Conservation (phyloP, 2,888 invertebrate species). For the Apotomis betuletana region DNA sequence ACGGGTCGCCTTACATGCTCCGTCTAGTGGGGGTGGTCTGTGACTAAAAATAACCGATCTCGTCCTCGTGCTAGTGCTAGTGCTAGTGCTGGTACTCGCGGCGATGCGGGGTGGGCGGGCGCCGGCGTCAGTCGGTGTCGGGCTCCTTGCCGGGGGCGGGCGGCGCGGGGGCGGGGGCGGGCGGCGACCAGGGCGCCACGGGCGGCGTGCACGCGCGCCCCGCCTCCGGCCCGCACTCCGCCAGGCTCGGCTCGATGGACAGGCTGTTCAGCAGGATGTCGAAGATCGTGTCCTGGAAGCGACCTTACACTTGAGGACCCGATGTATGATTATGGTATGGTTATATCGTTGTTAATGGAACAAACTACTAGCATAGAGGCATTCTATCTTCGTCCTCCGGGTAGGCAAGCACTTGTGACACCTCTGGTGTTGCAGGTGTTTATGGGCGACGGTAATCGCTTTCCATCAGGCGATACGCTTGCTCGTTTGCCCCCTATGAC, state of each 20-base stretch:
- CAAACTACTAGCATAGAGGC: too few species aligned
- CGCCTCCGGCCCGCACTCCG: constrained; percentile 39
- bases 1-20: too few species aligned
- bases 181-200: constrained; percentile 71
- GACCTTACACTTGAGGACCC: background rate
- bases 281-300: constrained; percentile 71
- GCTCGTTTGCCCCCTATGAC: too few species aligned
- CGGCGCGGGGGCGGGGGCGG: constrained; percentile 41
- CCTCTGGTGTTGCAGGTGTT: too few species aligned
- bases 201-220: constrained; percentile 63
- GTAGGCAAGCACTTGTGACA: too few species aligned
- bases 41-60: too few species aligned
- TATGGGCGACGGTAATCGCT: too few species aligned
- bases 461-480: too few species aligned
- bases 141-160: constrained; percentile 45
- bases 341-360: background rate
- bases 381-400: too few species aligned
- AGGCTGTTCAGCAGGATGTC: constrained; percentile 75
- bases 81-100: constrained; percentile 22
- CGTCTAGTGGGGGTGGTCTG: too few species aligned
- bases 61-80: too few species aligned
- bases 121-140: constrained; percentile 41
- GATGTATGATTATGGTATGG: too few species aligned
- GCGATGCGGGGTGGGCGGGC: background rate
- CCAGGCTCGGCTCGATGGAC: constrained; percentile 48